Base-by-base conservation (phyloP, 2,113 vertebrate species). In the Dasyurus viverrinus region DNA sequence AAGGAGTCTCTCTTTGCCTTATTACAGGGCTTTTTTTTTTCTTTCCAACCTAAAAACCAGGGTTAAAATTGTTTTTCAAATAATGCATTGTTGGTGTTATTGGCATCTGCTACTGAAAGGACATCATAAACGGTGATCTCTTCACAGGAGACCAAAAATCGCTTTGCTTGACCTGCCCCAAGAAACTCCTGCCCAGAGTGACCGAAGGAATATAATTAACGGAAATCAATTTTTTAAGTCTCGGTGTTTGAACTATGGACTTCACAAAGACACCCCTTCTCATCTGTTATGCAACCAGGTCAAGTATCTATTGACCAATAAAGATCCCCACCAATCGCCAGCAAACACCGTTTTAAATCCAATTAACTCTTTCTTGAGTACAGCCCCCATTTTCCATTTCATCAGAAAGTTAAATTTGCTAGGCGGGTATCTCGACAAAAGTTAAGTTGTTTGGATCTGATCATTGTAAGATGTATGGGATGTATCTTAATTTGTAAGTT, bases 401-500 rank as follows among this genome's bases (percentile, higher is more conserved):
- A 98, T 98, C 96, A 97, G 96, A 97, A 98, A 98, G 96, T 97
- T 97, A 98, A 98, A 99, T 98, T 98, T 98, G 97, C 97, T 98
- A 98, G 98, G 98, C 97, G 98, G n/a, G 97, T 97, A 98, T 97
- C 97, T 98, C 97, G 97, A 98, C 98, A 98, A 98, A 98, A 98
- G 98, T 98, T 98, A 98, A 98, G 98, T 98, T 99, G 98, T 98
- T 98, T 98, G 98, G 98, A 99, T 99, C 99, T 99, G 98, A 99
- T 99, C 98, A 99, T 98, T 98, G 98, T 98, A 98, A 98, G 98
- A 98, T 98, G 98, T 98, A 98, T 98, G 97, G 96, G 97, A 98
- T 98, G 98, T 98, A 98, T 99, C 98, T 98, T 99, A 98, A 98
- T 99, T 99, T 99, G 97, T 98, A 98, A 98, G 96, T 99, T 99